phyloP scores from a whole-genome alignment of 2,113 vertebrate genomes.

The Podarcis raffonei region DNA sequence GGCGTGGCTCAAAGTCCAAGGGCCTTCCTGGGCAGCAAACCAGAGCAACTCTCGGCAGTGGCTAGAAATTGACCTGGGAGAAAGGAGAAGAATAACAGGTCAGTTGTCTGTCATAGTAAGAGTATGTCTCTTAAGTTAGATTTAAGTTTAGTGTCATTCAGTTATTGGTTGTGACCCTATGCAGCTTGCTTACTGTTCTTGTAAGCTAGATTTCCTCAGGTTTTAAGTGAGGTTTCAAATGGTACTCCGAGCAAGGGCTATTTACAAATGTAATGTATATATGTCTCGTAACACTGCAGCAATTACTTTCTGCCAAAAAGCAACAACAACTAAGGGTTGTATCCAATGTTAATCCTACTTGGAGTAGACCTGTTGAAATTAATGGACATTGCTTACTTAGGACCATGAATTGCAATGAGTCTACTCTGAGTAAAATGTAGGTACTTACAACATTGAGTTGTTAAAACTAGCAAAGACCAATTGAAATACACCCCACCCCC shows the following conservation, averaged over 20 bases:
- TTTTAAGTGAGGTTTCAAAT: background rate
- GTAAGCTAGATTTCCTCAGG: too few species aligned
- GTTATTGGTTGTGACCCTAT: background rate
- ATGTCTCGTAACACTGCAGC: background rate
- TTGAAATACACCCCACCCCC: background rate
- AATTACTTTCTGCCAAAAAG: background rate
- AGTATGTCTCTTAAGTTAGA: background rate
- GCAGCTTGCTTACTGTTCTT: background rate
- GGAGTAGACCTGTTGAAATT: background rate
- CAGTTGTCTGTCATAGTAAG: background rate
- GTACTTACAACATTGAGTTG: background rate
- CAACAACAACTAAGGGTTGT: background rate
- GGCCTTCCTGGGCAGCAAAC: conserved; percentile 74
- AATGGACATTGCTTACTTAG: background rate
- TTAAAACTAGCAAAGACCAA: background rate
- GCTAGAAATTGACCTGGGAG: conserved; percentile 85
- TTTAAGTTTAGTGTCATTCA: background rate
- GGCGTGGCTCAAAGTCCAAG: conserved; percentile 66
- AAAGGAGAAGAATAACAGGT: conserved; percentile 86
- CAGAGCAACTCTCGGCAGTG: conserved; percentile 72
- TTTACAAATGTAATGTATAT: background rate
- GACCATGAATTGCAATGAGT: background rate
- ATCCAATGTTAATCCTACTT: background rate
- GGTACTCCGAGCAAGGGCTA: background rate
- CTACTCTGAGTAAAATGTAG: background rate